Percentiles rank a stretch among this genome's conserved stretches.
These are phyloP conservation scores for Holacanthus passer DNA, from an alignment of 2,113 vertebrate species.

Conservation along the genomic window DNA sequence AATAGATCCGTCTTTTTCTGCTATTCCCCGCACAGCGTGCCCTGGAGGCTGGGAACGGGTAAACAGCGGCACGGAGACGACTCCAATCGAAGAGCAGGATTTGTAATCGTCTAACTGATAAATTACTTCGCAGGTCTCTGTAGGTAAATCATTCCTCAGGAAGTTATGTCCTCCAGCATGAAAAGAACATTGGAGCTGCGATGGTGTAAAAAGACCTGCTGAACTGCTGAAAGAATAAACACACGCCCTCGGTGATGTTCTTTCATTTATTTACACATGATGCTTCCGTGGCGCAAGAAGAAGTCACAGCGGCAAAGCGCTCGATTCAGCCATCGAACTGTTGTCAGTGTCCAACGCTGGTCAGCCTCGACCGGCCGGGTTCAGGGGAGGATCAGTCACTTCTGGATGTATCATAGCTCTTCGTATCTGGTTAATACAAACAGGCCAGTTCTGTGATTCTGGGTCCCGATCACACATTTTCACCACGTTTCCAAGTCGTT, in stretches of 20 bases:
- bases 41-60: constrained; percentile 35
- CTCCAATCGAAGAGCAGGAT: constrained; percentile 47
- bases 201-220: constrained; percentile 6
- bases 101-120: constrained; percentile 62
- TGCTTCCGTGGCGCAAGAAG: background rate
- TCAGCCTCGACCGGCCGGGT: background rate
- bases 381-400: background rate
- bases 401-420: background rate
- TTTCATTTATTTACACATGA: background rate
- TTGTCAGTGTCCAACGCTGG: background rate
- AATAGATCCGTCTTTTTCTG: constrained; percentile 22
- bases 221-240: constrained; percentile 1
- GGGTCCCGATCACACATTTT: background rate
- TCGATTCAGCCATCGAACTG: background rate
- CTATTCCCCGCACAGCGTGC: constrained; percentile 30
- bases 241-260: background rate
- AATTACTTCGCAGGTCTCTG: constrained; percentile 65
- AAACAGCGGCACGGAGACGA: constrained; percentile 33
- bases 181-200: constrained; percentile 19
- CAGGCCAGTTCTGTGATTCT: background rate
- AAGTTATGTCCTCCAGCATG: constrained; percentile 17
- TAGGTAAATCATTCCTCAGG: constrained; percentile 57
- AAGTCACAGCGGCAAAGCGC: background rate
- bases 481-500: background rate
- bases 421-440: background rate